A percentile compares a stretch with the other conserved stretches of the same genome.
These are phyloP conservation scores for Simalia tracyae DNA, from an alignment of 2,797 vertebrate genomes.

Conservation along the genomic window DNA sequence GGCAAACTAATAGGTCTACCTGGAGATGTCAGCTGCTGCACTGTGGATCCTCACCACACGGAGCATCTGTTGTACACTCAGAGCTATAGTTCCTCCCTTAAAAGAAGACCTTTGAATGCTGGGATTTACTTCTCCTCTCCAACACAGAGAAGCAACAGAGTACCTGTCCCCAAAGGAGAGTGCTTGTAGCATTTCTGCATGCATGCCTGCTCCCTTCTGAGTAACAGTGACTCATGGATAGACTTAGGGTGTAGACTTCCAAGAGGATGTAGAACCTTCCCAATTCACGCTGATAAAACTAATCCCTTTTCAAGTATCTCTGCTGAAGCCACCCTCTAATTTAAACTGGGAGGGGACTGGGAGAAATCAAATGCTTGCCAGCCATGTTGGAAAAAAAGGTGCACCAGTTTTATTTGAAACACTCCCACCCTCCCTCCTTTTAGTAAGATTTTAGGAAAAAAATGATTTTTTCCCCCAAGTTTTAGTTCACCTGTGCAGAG, in stretches of 20 bases:
- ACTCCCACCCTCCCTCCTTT: not conserved
- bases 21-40: not conserved
- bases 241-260: not conserved
- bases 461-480: accelerated
- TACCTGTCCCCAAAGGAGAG: not conserved
- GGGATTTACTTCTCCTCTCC: not conserved
- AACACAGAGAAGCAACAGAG: not conserved
- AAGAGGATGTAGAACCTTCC: not conserved
- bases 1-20: not conserved
- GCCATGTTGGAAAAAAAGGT: not conserved
- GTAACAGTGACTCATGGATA: not conserved
- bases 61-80: not conserved
- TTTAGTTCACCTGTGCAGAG: not conserved
- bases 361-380: not conserved
- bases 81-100: not conserved
- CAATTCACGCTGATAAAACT: not conserved
- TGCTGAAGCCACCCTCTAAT: not conserved
- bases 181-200: not conserved
- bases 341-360: not conserved
- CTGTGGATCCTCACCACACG: no score
- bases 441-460: not conserved
- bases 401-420: not conserved
- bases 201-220: not conserved
- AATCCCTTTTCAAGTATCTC: not conserved
- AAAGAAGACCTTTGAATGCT: not conserved